Base-by-base conservation (phyloP, 2,888 invertebrate genomes). In the Cheilosia vulpina region DNA sequence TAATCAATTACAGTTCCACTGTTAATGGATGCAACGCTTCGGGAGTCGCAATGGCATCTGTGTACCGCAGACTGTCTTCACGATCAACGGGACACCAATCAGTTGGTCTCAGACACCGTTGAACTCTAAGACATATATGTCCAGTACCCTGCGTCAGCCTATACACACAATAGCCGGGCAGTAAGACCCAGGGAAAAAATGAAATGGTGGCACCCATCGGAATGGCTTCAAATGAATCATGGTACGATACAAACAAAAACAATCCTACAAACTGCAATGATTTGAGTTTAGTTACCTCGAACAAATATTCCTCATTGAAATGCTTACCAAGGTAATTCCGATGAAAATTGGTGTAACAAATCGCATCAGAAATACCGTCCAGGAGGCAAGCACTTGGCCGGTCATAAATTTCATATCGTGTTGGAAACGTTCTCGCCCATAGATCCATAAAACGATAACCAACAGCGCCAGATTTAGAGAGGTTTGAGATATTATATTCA, bases 401-500 rank as follows among this genome's bases (percentile, higher is more conserved):
- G 96, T 95, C 95, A 96, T 95, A 90, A 95, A 95, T 88, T 94
- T 93, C 0, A 95, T 90, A 89, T 96, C 96, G 9, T 93, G 91
- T 38, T 93, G 93, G 52, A 95, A 93, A 81, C 93, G 93, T 6
- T 92, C 90, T 6, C 93, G 92, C 88, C 97, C 97, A 89, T 97
- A 97, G 21, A 95, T 95, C 95, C 96, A 97, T 1, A 96, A 94
- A 2, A 97, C 94, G 11, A 96, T 95, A 57, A 96, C 91, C 17
- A 96, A 94, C 92, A 97, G 97, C 84, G 96, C 93, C 2, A 95
- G 91, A 50, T 93, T 97, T 96, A 97, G 78, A 96, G 97, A 1
- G 96, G 97, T 90, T 93, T 97, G 75, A 94, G 97, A 53, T 1
- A 73, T 21, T 0, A 69, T 13, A 11, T 21, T 66, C 7, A 68